These are phyloP conservation scores for Takifugu bimaculatus DNA, from an alignment of 2,113 vertebrate genomes.

Conservation along the genomic window DNA sequence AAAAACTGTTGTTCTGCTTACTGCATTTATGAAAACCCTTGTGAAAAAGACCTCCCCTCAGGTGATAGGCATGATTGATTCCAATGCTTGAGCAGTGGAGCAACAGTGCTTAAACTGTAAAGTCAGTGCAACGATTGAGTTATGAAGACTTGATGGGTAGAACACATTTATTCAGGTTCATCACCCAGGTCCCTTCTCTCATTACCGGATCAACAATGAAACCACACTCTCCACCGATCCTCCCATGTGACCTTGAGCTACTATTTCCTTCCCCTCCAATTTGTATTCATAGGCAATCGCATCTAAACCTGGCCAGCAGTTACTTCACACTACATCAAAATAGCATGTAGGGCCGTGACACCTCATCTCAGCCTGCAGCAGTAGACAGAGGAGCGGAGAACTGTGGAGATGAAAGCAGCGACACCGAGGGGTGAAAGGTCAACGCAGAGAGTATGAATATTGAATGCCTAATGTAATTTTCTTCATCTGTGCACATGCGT, in stretches of 20 bases:
- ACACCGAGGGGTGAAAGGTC: conserved; percentile 35
- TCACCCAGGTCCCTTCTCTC: conserved; percentile 45
- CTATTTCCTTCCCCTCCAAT: conserved; percentile 28
- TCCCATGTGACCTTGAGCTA: conserved; percentile 58
- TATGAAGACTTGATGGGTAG: conserved; percentile 9
- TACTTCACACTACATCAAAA: conserved; percentile 67
- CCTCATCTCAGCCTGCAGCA: conserved; percentile 14
- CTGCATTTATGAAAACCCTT: too few relatives aligned
- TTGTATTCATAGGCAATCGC: conserved; percentile 52
- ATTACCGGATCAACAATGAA: conserved; percentile 64
- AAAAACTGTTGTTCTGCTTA: too few relatives aligned
- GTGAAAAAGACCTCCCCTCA: neutral
- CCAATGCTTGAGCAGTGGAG: neutral
- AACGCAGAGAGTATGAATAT: conserved; percentile 43
- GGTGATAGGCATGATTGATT: conserved; percentile 16
- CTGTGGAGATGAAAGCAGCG: conserved; percentile 13
- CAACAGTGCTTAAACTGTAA: neutral
- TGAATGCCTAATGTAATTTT: conserved; percentile 60
- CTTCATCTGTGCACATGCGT: conserved; percentile 26
- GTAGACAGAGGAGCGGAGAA: conserved; percentile 9
- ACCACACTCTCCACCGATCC: conserved; percentile 46
- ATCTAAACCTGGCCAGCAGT: conserved; percentile 36
- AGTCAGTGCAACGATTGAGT: conserved; percentile 24
- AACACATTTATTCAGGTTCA: conserved; percentile 21
- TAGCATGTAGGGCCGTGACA: conserved; percentile 40